Percentiles rank a stretch among this genome's conserved stretches.
These are phyloP conservation scores for Cheilosia variabilis DNA, from an alignment of 2,888 invertebrate genomes.

Conservation along the genomic window DNA sequence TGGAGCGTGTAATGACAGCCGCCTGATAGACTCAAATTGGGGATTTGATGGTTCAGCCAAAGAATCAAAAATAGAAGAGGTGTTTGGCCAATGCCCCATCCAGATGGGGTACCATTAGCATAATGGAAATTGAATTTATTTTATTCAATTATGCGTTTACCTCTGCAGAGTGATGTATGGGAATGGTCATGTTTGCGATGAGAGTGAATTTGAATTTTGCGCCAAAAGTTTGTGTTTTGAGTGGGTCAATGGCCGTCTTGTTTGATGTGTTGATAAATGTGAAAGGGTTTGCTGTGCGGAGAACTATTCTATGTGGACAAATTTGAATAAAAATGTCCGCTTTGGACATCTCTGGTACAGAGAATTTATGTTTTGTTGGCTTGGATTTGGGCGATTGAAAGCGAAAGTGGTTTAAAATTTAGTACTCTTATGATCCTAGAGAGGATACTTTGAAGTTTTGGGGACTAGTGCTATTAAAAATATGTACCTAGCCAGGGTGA, in stretches of 20 bases:
- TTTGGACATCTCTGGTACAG: conserved; percentile 12
- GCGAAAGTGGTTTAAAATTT: not conserved
- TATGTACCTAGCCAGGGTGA: too few species aligned
- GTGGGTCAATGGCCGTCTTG: conserved; percentile 58
- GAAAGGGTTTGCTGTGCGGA: conserved; percentile 37
- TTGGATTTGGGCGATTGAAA: not conserved
- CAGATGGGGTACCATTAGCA: conserved; percentile 54
- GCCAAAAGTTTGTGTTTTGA: conserved; percentile 43
- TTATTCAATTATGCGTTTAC: conserved; percentile 12
- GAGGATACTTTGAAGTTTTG: too few species aligned
- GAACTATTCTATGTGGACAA: conserved; percentile 16
- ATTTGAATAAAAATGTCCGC: conserved; percentile 2
- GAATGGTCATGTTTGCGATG: conserved; percentile 58
- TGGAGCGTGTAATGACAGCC: conserved; percentile 39
- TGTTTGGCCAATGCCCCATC: conserved; percentile 55
- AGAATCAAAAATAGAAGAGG: conserved; percentile 37
- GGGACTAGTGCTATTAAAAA: too few species aligned
- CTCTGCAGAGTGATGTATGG: conserved; percentile 23
- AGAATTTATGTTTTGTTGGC: not conserved
- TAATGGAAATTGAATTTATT: conserved; percentile 66
- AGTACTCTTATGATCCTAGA: too few species aligned
- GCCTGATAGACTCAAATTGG: conserved; percentile 5
- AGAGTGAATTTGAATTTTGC: conserved; percentile 71
- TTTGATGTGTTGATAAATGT: conserved; percentile 24
- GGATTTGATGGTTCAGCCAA: conserved; percentile 30